Base-by-base conservation (phyloP, 2,888 invertebrate genomes). In the Meiosimyza decipiens region DNA sequence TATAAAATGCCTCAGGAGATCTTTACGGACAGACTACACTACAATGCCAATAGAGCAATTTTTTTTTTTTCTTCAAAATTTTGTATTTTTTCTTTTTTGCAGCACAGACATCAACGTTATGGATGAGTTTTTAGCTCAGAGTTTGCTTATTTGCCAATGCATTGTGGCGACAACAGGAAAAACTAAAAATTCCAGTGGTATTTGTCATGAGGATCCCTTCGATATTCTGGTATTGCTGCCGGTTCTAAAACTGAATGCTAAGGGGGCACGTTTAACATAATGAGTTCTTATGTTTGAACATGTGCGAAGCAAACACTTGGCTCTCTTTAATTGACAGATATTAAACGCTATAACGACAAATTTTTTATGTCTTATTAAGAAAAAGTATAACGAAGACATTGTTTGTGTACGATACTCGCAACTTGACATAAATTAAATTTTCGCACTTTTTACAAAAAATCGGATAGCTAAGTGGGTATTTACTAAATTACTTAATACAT, bases 151-250 rank as follows among this genome's bases (percentile, higher is more conserved):
- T 49, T 55, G 65, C 64, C 59, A 57, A 59, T 28, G 72, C 54
- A 70, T 54, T 52, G 55, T 71, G 73, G 65, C 71, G 59, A 33
- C 57, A 76, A 76, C 79, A 77, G 79, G 79, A 79, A 79, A 76
- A 71, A 72, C 72, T 63, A 68, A 71, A 57, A 76, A 79, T 79
- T 79, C 77, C 76, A 68, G 65, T 60, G 22, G 68, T 70, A 75
- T 76, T 76, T 80, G 79, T 74, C 79, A 79, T 74, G 62, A 18
- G 9, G 40, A 22, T 52, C 62, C 40, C 51, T 40, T 54, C 40
- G 4, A 22, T 57, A 28, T 57, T 57, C 16, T 5, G 57, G 28
- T 57, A 15, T 18, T 40, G 40, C 40, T 9, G 40, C 9, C 9
- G 40, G 9, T 40, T 40, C 40, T 9, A 40, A 40, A 40, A 40